These are phyloP conservation scores for Brachyopa scutellaris DNA, from an alignment of 2,888 invertebrate genomes.

Conservation along the genomic window DNA sequence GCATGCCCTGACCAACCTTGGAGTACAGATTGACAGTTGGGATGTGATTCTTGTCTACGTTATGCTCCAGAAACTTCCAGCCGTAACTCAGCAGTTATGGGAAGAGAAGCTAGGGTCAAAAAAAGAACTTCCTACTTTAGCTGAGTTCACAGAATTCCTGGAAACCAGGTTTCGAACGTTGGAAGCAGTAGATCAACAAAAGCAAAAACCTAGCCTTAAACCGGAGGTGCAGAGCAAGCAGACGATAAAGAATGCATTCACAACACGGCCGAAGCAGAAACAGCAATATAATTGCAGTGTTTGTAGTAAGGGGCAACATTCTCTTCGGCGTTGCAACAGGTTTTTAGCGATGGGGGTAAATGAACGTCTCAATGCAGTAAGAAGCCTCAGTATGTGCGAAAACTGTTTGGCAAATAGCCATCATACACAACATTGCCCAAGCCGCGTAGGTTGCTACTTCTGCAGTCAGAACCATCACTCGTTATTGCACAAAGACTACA, in stretches of 20 bases:
- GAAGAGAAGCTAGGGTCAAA: not conserved
- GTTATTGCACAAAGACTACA: no score
- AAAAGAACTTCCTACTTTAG: not conserved
- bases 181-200: not conserved
- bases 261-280: not conserved
- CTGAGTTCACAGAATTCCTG: not conserved
- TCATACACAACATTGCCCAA: not conserved
- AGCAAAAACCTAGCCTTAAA: not conserved
- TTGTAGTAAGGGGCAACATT: slow-evolving; percentile 10
- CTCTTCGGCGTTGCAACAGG: not conserved
- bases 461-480: not conserved
- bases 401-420: slow-evolving; percentile 6
- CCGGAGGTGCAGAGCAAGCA: not conserved
- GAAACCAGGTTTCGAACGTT: no score
- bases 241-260: not conserved
- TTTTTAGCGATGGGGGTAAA: not conserved
- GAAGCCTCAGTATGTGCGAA: not conserved
- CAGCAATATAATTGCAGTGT: not conserved
- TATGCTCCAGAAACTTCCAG: not conserved
- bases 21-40: not conserved
- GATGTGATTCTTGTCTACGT: not conserved
- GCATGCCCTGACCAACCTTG: not conserved
- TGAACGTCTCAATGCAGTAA: not conserved
- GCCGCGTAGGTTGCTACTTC: not conserved
- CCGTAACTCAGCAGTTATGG: not conserved